Conservation (phyloP, 2,797 vertebrate species). For the Spatula versicolor region DNA sequence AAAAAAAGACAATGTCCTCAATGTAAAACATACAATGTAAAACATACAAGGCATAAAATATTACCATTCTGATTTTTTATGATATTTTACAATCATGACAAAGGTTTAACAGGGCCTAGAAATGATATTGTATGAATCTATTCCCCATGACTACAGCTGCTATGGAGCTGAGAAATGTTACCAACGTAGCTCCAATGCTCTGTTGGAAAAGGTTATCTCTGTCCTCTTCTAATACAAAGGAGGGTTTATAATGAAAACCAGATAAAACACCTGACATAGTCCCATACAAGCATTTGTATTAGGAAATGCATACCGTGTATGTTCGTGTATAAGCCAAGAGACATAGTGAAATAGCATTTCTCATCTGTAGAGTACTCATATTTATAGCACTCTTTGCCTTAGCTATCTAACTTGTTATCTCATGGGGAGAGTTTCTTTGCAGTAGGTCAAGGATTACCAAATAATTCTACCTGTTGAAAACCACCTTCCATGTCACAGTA, state of each 20-base stretch:
- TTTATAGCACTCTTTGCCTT: neutral
- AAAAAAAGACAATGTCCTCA: neutral
- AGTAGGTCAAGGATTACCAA: neutral
- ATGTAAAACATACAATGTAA: too few relatives aligned
- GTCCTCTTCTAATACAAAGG: neutral
- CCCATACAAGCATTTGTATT: neutral
- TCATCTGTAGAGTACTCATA: neutral
- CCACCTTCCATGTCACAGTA: neutral
- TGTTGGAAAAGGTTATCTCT: neutral
- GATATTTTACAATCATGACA: neutral
- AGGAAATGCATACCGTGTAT: neutral
- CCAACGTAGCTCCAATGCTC: neutral
- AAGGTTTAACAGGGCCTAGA: neutral
- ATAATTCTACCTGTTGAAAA: neutral
- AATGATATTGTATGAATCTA: neutral
- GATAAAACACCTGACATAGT: neutral
- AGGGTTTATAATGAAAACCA: constrained; percentile 5
- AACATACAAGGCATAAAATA: neutral
- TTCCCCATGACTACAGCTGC: neutral
- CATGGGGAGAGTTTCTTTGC: neutral
- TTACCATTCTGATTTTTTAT: neutral
- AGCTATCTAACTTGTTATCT: neutral
- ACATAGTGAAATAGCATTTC: neutral
- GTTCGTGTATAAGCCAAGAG: neutral
- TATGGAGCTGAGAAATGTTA: neutral